A percentile compares a stretch with the other conserved stretches of the same genome.
phyloP scores from a whole-genome alignment of 2,888 invertebrate genomes.

The Hydrotaea diabolus region DNA sequence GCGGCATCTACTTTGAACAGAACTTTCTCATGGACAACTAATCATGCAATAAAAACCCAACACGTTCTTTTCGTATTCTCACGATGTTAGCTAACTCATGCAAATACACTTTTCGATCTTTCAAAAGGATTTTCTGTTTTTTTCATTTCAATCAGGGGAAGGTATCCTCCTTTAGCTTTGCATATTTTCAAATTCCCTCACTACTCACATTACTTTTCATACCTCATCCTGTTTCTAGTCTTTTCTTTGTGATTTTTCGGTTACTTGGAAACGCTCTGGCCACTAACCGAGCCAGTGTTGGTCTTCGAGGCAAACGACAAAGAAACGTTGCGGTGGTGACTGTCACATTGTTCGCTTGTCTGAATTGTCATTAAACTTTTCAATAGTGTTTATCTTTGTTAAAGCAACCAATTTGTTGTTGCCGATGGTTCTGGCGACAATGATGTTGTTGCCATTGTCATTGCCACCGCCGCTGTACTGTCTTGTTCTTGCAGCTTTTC shows the following conservation, averaged over 20 bases:
- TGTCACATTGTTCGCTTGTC: not conserved
- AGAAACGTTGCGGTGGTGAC: not conserved
- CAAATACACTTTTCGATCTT: too few species aligned
- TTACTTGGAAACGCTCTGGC: not conserved
- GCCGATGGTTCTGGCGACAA: slow-evolving; percentile 37
- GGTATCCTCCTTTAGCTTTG: too few species aligned
- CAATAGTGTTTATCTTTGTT: slow-evolving; percentile 36
- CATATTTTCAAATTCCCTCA: too few species aligned
- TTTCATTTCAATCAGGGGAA: too few species aligned
- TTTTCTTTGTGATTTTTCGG: not conserved
- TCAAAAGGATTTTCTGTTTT: too few species aligned
- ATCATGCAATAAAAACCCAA: too few species aligned
- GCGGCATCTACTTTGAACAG: too few species aligned
- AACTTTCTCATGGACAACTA: too few species aligned
- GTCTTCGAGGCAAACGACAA: not conserved
- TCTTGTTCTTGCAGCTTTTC: slow-evolving; percentile 41
- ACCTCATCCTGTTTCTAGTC: not conserved
- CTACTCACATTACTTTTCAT: not conserved
- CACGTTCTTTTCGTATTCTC: too few species aligned
- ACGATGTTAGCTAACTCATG: too few species aligned
- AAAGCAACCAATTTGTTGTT: slow-evolving; percentile 36
- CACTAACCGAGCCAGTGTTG: not conserved
- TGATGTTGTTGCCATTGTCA: slow-evolving; percentile 20
- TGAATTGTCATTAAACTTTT: slow-evolving; percentile 34
- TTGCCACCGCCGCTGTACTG: not conserved